Conservation (phyloP, 1,140 invertebrate species). For the Schmidtea mediterranea region DNA sequence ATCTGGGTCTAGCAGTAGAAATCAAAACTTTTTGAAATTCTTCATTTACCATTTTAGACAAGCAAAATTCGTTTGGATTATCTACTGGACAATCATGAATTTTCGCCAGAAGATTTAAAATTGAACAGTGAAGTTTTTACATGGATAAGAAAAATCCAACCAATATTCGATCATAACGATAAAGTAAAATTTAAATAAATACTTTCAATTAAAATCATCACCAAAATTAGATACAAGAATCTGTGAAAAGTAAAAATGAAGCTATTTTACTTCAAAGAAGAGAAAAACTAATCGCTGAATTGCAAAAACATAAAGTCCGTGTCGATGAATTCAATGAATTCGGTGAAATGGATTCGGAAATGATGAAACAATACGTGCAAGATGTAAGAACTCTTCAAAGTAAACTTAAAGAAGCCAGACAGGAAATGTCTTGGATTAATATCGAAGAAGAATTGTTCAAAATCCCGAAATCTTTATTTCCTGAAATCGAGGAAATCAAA, state of each 20-base stretch:
- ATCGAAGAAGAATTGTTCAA: conserved; percentile 56
- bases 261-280: conserved; percentile 40
- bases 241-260: conserved; percentile 49
- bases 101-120: conserved; percentile 19
- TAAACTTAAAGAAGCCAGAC: conserved; percentile 41
- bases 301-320: conserved; percentile 12
- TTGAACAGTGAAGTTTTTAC: conserved; percentile 23
- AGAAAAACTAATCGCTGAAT: conserved; percentile 21
- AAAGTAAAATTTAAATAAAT: conserved; percentile 14
- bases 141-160: conserved; percentile 23
- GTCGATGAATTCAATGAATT: conserved; percentile 31
- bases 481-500: conserved; percentile 38
- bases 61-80: conserved; percentile 19
- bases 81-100: conserved; percentile 15
- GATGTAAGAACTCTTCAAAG: conserved; percentile 44
- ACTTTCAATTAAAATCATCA: conserved; percentile 1
- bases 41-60: conserved; percentile 10
- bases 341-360: conserved; percentile 23
- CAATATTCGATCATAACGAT: conserved; percentile 25
- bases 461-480: conserved; percentile 42
- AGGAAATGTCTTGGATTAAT: conserved; percentile 53
- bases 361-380: conserved; percentile 29
- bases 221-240: conserved; percentile 37
- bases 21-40: too few species aligned
- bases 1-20: too few species aligned